phyloP scores from a whole-genome alignment of 2,888 invertebrate genomes.

The Hirtodrosophila cameraria region DNA sequence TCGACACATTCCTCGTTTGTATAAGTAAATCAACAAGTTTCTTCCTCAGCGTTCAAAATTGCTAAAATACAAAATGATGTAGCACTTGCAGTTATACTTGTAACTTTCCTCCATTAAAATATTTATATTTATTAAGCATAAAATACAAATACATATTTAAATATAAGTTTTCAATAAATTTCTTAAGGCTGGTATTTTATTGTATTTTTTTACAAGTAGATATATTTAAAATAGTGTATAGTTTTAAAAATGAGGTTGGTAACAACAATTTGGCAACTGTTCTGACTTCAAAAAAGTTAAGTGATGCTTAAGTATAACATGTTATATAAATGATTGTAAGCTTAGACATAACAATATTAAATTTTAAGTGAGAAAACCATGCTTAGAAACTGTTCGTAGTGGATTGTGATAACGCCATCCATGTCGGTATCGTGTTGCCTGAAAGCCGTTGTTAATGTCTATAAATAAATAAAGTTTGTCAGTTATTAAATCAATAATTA shows the following conservation, averaged over 20 bases:
- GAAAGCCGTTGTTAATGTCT: conserved; percentile 96
- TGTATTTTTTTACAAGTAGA: neutral
- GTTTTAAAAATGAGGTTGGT: conserved; percentile 1
- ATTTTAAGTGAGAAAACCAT: conserved; percentile 95
- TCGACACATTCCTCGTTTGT: too few species aligned
- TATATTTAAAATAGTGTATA: neutral
- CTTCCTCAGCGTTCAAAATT: too few species aligned
- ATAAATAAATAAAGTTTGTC: conserved; percentile 76
- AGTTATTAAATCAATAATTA: neutral
- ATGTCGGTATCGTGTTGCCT: conserved; percentile 95
- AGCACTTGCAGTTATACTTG: too few species aligned
- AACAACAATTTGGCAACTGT: conserved; percentile 13
- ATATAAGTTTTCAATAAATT: neutral
- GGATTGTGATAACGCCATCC: conserved; percentile 96
- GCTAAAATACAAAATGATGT: too few species aligned
- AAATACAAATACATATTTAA: neutral
- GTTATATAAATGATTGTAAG: conserved; percentile 4
- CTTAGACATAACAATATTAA: conserved; percentile 77
- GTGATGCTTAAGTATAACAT: conserved; percentile 5
- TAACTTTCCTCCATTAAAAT: neutral
- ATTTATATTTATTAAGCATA: neutral
- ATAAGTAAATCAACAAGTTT: too few species aligned
- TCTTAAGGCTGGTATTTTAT: neutral
- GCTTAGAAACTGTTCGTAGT: conserved; percentile 97
- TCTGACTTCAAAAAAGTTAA: neutral